phyloP scores from a whole-genome alignment of 2,888 invertebrate species.

The Sphecodes monilicornis region DNA sequence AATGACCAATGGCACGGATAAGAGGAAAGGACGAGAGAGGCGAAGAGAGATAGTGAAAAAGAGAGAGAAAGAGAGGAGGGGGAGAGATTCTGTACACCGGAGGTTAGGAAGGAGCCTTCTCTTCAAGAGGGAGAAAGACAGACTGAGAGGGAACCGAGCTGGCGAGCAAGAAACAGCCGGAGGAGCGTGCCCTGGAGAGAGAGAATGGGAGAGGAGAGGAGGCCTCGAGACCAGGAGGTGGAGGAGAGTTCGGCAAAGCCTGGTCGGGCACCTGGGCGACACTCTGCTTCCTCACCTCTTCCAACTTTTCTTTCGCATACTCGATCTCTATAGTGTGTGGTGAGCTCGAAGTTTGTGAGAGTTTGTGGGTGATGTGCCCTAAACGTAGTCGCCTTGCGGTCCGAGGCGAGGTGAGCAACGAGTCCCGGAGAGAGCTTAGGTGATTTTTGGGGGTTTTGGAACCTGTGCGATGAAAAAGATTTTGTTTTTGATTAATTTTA shows the following conservation, averaged over 20 bases:
- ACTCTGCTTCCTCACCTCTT: constrained; percentile 71
- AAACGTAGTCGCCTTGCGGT: neutral
- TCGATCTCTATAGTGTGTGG: constrained; percentile 7
- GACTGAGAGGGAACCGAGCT: constrained; percentile 50
- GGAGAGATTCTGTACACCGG: constrained; percentile 11
- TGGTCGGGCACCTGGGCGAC: constrained; percentile 78
- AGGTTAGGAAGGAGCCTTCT: constrained; percentile 61
- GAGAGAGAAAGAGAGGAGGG: too few relatives aligned
- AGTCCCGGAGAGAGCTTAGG: neutral
- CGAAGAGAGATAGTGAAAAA: neutral
- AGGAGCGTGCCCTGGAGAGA: constrained; percentile 56
- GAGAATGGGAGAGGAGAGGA: constrained; percentile 33
- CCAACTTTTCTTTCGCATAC: constrained; percentile 46
- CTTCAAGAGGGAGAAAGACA: constrained; percentile 53
- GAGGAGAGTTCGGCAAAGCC: constrained; percentile 72
- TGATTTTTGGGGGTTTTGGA: neutral
- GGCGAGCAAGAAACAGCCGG: constrained; percentile 48
- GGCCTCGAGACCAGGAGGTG: constrained; percentile 50
- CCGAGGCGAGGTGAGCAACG: neutral
- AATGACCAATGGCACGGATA: constrained; percentile 77
- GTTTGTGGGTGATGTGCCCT: neutral
- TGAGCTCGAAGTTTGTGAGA: too few relatives aligned
- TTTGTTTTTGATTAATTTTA: too few relatives aligned
- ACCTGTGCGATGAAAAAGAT: too few relatives aligned
- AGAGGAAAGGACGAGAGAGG: constrained; percentile 62